These are phyloP conservation scores for Scaptomyza parva DNA, from an alignment of 2,888 invertebrate species.

Conservation along the genomic window DNA sequence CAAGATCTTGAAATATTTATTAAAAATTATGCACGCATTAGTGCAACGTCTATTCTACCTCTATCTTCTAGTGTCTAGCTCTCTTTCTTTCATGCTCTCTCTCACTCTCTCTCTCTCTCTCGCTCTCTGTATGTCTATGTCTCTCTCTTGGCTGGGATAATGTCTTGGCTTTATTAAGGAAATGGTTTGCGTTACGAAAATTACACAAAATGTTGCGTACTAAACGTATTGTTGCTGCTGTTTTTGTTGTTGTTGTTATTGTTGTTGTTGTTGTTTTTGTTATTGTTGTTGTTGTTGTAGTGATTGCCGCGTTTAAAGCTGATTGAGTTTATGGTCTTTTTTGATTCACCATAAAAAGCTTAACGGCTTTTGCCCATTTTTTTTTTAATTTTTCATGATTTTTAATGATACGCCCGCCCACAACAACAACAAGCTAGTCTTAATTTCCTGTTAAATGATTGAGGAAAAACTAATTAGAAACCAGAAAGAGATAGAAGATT, in stretches of 20 bases:
- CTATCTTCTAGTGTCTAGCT: not conserved
- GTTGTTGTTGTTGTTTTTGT: conserved; percentile 32
- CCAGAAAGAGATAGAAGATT: not conserved
- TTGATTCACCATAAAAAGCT: conserved; percentile 64
- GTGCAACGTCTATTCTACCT: conserved; percentile 36
- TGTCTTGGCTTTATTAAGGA: conserved; percentile 69
- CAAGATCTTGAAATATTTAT: conserved; percentile 78
- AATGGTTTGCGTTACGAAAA: conserved; percentile 70
- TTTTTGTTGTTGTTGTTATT: conserved; percentile 22
- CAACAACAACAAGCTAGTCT: conserved; percentile 51
- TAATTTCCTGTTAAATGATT: conserved; percentile 69
- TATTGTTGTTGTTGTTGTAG: conserved; percentile 33
- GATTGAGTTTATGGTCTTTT: conserved; percentile 63
- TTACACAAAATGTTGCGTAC: conserved; percentile 74
- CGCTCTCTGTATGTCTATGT: conserved; percentile 5
- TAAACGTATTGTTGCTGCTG: conserved; percentile 32
- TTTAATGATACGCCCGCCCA: conserved; percentile 57
- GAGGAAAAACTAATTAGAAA: conserved; percentile 68
- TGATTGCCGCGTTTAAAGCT: conserved; percentile 40
- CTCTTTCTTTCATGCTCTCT: not conserved
- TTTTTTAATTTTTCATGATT: conserved; percentile 40
- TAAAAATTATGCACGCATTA: conserved; percentile 81
- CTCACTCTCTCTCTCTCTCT: not conserved
- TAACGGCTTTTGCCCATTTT: conserved; percentile 44
- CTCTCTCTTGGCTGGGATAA: conserved; percentile 15